These are phyloP conservation scores for Mimumesa dahlbomi DNA, from an alignment of 2,888 invertebrate genomes.

Conservation along the genomic window DNA sequence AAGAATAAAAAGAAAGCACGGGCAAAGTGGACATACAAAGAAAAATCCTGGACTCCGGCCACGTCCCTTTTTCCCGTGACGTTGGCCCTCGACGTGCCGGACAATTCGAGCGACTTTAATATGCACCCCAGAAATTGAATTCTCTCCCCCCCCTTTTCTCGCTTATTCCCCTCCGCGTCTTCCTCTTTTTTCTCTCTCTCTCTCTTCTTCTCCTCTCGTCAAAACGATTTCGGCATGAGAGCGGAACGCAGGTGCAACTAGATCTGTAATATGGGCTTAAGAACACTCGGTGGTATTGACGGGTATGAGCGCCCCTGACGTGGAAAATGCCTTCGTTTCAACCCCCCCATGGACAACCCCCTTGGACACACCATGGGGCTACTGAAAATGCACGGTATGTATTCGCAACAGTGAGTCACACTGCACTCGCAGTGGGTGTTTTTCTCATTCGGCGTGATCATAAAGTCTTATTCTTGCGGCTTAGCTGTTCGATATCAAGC, in stretches of 20 bases:
- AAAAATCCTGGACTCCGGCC: slow-evolving; percentile 40
- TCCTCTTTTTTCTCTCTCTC: background rate
- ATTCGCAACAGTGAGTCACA: slow-evolving; percentile 51
- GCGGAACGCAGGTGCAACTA: slow-evolving; percentile 61
- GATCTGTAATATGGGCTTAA: slow-evolving; percentile 65
- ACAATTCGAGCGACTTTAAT: slow-evolving; percentile 68
- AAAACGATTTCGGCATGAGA: slow-evolving; percentile 44
- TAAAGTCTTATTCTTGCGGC: slow-evolving; percentile 68
- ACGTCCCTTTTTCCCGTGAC: slow-evolving; percentile 23
- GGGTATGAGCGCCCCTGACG: slow-evolving; percentile 56
- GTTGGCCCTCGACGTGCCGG: slow-evolving; percentile 39
- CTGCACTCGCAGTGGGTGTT: slow-evolving; percentile 58
- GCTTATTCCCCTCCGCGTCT: slow-evolving; percentile 7
- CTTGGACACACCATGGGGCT: slow-evolving; percentile 21
- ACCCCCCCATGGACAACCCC: slow-evolving; percentile 3
- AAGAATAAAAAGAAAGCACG: slow-evolving; percentile 26
- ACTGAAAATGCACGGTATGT: slow-evolving; percentile 22
- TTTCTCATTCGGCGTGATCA: slow-evolving; percentile 65
- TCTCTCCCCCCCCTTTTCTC: slow-evolving; percentile 42
- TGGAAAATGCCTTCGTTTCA: slow-evolving; percentile 35
- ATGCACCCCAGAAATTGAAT: slow-evolving; percentile 73
- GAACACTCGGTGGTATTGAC: slow-evolving; percentile 65
- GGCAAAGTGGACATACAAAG: slow-evolving; percentile 43
- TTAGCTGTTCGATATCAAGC: no score
- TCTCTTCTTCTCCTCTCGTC: slow-evolving; percentile 23